Percentiles rank a stretch among this genome's conserved stretches.
Conservation (phyloP, 2,113 vertebrate genomes). For the Aldabrachelys gigantea region DNA sequence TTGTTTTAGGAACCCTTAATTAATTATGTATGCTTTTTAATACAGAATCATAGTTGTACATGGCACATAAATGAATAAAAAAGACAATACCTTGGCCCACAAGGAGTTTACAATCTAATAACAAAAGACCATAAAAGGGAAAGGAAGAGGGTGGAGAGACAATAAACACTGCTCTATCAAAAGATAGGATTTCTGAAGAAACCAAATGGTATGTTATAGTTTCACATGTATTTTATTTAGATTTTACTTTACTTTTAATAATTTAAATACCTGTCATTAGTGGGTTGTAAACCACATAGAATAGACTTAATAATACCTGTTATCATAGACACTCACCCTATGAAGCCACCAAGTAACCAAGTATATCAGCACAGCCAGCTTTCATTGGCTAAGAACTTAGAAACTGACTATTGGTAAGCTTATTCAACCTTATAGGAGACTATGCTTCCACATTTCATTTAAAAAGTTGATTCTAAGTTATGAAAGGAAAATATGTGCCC, state of each 20-base stretch:
- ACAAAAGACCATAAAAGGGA: not conserved
- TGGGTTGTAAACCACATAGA: conserved; percentile 1
- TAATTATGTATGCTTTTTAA: not conserved
- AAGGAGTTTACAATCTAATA: not conserved
- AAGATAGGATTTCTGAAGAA: not conserved
- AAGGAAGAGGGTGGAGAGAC: not conserved
- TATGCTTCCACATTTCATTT: not conserved
- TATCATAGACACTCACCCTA: not conserved
- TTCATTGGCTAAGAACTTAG: not conserved
- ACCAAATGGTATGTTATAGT: not conserved
- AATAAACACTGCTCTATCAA: not conserved
- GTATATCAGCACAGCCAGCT: not conserved
- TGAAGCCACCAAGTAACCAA: not conserved
- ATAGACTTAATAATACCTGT: not conserved
- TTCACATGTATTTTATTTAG: not conserved
- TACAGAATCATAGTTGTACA: not conserved
- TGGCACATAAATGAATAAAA: not conserved
- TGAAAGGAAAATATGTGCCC: not conserved
- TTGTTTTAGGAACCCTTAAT: conserved; percentile 7
- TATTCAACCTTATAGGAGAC: not conserved
- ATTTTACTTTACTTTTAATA: not conserved
- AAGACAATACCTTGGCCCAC: not conserved
- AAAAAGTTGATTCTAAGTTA: not conserved
- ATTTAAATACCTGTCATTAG: not conserved
- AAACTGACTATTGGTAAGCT: not conserved